Evolutionary conservation across 1,140 invertebrate genomes (phyloP).

Genomic region (Calliopsis andreniformis): DNA sequence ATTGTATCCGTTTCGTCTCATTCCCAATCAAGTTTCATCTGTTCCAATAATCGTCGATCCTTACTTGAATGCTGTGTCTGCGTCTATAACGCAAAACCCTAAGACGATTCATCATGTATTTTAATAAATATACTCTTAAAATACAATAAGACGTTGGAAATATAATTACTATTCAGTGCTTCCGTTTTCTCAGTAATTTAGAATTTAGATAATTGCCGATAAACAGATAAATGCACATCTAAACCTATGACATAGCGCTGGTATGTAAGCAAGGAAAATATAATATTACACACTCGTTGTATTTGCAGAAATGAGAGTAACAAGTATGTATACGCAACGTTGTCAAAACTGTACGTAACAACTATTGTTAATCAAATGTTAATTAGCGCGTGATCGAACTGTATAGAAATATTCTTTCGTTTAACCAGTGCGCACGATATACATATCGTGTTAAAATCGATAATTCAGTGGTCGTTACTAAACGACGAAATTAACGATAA

Average conservation of each 20-base stretch:
- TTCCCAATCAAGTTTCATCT: not conserved
- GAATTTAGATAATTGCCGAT: too few species aligned
- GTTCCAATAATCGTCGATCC: not conserved
- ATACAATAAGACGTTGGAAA: too few species aligned
- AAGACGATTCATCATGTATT: not conserved
- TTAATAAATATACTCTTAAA: too few species aligned
- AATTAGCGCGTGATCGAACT: not conserved
- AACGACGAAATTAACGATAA: not conserved
- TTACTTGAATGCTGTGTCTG: not conserved
- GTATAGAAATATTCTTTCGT: not conserved
- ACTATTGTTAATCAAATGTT: not conserved
- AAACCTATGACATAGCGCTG: too few species aligned
- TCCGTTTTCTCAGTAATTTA: too few species aligned
- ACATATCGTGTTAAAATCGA: not conserved
- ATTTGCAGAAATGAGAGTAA: too few species aligned
- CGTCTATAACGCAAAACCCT: not conserved
- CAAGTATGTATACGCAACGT: too few species aligned
- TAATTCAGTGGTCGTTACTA: conserved; percentile 1
- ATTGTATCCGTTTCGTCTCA: not conserved
- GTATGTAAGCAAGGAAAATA: too few species aligned
- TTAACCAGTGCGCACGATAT: not conserved
- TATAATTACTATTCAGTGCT: too few species aligned
- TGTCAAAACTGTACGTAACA: too few species aligned
- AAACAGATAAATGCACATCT: too few species aligned
- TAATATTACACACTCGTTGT: too few species aligned